Evolutionary conservation across 1,140 invertebrate species (phyloP), one percentile per base, ranked within the genome.

Genomic region (Trichoplusia ni): DNA sequence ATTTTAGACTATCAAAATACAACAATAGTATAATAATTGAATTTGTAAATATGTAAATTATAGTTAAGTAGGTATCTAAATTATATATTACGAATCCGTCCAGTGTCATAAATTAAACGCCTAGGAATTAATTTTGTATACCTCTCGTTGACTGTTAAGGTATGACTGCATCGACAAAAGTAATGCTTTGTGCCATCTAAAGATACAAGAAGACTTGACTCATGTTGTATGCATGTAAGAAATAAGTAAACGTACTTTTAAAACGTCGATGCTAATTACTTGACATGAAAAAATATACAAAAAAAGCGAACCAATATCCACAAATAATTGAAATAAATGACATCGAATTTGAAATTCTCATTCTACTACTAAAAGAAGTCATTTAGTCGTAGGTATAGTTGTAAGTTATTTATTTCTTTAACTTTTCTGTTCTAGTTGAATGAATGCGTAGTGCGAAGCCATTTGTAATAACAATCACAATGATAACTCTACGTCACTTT

Each of bases 131-230:
- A 42, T 60, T n/a, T 13, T 60, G 25, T 58, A 19, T 59, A 60
- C 42, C 56, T 60, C 42, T 47, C 25, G 56, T 60, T 60, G 58
- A 14, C 33, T 42, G 35, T 13, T 40, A 16, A 9, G 23, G 38
- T 62, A 53, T 31, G 44, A 59, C 44, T 59, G 27, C 75, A 78
- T 73, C 75, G 77, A 83, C 76, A 79, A 75, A 86, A 86, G 78
- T 86, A 83, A 82, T 84, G 71, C 78, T 89, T 84, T 79, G 86
- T 89, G 86, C 86, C 86, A 89, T 88, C 71, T 78, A 69, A 56
- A 2, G 9, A 33, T 35, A 60, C 42, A 60, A 23, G 16, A n/a
- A 46, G n/a, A 42, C 1, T 16, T 29, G 19, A 51, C n/a, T n/a
- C n/a, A n/a, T n/a, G n/a, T n/a, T n/a, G n/a, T n/a, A n/a, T n/a